Conservation (phyloP, 2,113 vertebrate genomes). For the Aramus guarauna region DNA sequence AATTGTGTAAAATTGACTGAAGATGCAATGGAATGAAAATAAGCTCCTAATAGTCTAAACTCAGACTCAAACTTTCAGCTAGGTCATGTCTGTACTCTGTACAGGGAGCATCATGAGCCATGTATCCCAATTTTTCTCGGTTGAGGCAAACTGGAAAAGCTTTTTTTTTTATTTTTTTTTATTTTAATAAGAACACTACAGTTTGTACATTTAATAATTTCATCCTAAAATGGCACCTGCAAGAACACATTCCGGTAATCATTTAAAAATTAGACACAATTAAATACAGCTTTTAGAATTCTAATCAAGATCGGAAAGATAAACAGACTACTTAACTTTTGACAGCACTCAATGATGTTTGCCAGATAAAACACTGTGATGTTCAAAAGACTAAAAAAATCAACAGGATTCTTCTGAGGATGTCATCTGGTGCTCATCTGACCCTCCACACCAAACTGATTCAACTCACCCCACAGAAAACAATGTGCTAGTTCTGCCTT, state of each 20-base stretch:
- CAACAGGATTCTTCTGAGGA: neutral
- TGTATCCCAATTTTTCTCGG: rapidly evolving
- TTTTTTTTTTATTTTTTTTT: neutral
- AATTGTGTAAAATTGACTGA: neutral
- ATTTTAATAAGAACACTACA: neutral
- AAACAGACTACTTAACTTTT: neutral
- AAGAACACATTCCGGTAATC: neutral
- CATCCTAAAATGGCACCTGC: neutral
- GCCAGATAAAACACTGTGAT: neutral
- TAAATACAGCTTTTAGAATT: neutral
- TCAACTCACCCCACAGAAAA: neutral
- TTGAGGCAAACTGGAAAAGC: neutral
- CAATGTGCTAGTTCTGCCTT: neutral
- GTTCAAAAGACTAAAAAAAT: neutral
- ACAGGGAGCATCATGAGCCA: neutral
- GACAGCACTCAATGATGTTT: neutral
- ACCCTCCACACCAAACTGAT: neutral
- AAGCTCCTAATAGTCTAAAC: neutral
- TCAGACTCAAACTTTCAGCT: neutral
- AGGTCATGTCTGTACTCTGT: neutral
- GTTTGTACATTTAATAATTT: neutral
- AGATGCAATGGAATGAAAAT: neutral
- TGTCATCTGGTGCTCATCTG: neutral
- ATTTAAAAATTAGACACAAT: neutral
- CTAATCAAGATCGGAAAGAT: neutral